Evolutionary conservation across 2,888 invertebrate genomes (phyloP), one percentile per base, ranked within the genome.

Genomic region (Rhagonycha lutea): DNA sequence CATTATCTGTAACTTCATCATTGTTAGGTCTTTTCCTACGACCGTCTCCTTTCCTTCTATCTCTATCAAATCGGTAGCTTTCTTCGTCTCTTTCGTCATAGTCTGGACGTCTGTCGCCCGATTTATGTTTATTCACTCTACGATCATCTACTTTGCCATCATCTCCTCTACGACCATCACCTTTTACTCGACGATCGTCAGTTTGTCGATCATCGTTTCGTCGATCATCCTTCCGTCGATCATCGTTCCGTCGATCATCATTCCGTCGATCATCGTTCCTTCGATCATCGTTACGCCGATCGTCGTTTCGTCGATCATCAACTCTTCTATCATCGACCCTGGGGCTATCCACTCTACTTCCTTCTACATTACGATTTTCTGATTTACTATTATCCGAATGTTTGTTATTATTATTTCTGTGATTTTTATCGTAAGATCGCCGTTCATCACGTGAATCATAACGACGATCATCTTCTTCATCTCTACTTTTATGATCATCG

Each of bases 401-500:
- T n/a, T 65, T 26, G n/a, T 65, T 65, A 24, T 65, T 63, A 11
- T 63, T 63, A 63, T 10, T n/a, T 65, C 26, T 23, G 18, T 63
- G 24, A 14, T 69, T 69, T 73, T 72, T 18, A 11, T 73, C 70
- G 29, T 75, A 61, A 12, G 62, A 12, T 10, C 67, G 29, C 10
- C 32, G 60, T 18, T 73, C 61, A 12, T 72, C 68, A 14, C 63
- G 63, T 0, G 26, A n/a, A 26, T 65, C 26, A 26, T 24, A 65
- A n/a, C 63, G 63, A 12, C 26, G 24, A 26, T 65, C 26, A 24
- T 18, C 63, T 24, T 24, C 63, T 80, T 61, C 61, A 62, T 85
- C 86, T 71, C 87, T 65, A 11, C 83, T 10, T 84, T 84, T n/a
- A 63, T 79, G 72, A 14, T 77, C 77, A 62, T 68, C 26, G 9